Evolutionary conservation across 2,113 vertebrate genomes (phyloP).

Genomic region (Tretioscincus oriximinensis): DNA sequence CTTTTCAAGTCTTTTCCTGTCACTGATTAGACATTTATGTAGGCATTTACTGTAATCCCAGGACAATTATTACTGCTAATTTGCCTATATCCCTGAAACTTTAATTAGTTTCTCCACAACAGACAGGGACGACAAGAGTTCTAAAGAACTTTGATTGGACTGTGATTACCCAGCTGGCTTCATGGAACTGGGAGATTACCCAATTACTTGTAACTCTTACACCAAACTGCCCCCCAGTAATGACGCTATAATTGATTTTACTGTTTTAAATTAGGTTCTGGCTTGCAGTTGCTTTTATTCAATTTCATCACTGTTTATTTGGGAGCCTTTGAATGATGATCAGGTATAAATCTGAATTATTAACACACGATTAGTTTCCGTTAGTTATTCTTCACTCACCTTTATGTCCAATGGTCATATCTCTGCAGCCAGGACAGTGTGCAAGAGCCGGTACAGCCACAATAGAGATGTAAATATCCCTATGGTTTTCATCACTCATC

Average conservation of each 20-base stretch:
- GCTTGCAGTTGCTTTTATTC: no score
- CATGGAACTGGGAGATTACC: no score
- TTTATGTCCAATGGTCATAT: slow-evolving; percentile 65
- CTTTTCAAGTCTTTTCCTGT: background rate
- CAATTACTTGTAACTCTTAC: no score
- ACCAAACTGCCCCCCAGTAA: no score
- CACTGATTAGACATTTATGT: background rate
- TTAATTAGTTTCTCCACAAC: background rate
- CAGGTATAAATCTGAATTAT: no score
- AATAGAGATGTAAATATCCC: slow-evolving; percentile 89
- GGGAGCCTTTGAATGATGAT: no score
- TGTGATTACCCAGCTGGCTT: no score
- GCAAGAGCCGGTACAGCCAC: slow-evolving; percentile 82
- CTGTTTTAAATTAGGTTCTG: no score
- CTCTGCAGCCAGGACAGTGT: slow-evolving; percentile 79
- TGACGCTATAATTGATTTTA: no score
- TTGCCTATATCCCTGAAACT: background rate
- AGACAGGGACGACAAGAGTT: no score
- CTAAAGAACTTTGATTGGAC: no score
- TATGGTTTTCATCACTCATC: slow-evolving; percentile 93
- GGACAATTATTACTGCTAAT: background rate
- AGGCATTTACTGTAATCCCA: background rate
- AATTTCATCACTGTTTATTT: no score
- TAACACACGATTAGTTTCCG: background rate
- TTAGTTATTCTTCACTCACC: slow-evolving; percentile 54